These are phyloP conservation scores for Sebastes cheni DNA, from an alignment of 2,797 vertebrate genomes.

Conservation along the genomic window DNA sequence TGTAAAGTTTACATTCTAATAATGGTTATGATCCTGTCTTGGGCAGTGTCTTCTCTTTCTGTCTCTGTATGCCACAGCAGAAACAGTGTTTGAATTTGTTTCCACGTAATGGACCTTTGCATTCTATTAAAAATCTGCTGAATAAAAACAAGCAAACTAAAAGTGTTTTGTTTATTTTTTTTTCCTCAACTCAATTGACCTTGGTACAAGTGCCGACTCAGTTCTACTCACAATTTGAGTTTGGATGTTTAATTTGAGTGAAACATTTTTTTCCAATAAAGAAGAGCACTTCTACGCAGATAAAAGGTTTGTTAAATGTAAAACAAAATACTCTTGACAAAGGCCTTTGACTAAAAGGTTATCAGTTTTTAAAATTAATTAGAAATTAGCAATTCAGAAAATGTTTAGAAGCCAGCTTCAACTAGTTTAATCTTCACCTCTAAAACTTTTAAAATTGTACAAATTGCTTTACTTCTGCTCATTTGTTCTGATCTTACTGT, in stretches of 20 bases:
- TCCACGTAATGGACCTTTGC: slow-evolving; percentile 79
- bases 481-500: fast-evolving
- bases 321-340: background rate
- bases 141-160: slow-evolving; percentile 83
- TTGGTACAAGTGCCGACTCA: too few species aligned
- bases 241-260: background rate
- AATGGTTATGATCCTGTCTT: slow-evolving; percentile 70
- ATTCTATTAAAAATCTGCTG: slow-evolving; percentile 85
- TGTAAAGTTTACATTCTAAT: slow-evolving; percentile 83
- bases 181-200: background rate
- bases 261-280: background rate
- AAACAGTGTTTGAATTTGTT: slow-evolving; percentile 82
- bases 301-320: slow-evolving; percentile 15
- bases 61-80: slow-evolving; percentile 76
- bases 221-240: background rate
- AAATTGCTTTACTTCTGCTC: background rate
- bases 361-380: background rate
- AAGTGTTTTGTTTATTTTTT: background rate
- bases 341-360: slow-evolving; percentile 13
- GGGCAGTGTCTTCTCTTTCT: slow-evolving; percentile 69
- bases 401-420: background rate
- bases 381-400: background rate
- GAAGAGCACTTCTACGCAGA: background rate
- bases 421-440: background rate
- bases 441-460: background rate